phyloP scores from a whole-genome alignment of 2,888 invertebrate genomes.

The Gisinianus flammeolus region DNA sequence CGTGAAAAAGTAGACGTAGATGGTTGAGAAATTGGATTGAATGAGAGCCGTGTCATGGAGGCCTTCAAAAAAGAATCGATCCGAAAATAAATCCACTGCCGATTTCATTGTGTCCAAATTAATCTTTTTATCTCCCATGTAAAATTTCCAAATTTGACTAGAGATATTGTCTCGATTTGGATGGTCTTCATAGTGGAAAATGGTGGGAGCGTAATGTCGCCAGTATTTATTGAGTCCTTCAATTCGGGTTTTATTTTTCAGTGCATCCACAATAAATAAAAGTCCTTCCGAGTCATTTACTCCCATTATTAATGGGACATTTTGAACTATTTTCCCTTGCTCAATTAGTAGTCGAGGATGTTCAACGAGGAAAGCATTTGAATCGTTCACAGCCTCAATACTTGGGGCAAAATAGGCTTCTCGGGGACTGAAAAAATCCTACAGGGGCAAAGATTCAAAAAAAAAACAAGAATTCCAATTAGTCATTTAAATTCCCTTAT shows the following conservation, averaged over 20 bases:
- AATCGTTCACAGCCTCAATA: constrained; percentile 41
- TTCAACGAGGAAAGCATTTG: constrained; percentile 39
- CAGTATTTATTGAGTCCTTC: constrained; percentile 47
- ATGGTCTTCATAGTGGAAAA: constrained; percentile 45
- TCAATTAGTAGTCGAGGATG: constrained; percentile 29
- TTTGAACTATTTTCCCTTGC: constrained; percentile 37
- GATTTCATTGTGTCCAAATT: constrained; percentile 39
- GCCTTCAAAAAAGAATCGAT: constrained; percentile 48
- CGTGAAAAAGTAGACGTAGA: constrained; percentile 48
- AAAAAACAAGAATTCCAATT: not conserved
- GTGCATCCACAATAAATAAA: constrained; percentile 23
- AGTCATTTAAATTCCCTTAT: no score
- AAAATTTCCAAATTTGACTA: constrained; percentile 41
- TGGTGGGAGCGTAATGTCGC: constrained; percentile 42
- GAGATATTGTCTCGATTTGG: constrained; percentile 47
- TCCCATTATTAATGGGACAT: constrained; percentile 47
- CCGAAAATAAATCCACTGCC: constrained; percentile 45
- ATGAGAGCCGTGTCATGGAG: constrained; percentile 47
- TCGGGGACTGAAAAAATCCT: constrained; percentile 34
- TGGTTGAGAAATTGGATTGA: constrained; percentile 44
- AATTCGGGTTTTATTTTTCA: constrained; percentile 19
- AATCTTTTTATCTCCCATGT: constrained; percentile 46
- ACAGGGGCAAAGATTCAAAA: constrained; percentile 34
- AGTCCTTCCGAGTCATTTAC: constrained; percentile 50
- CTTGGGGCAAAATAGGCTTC: constrained; percentile 43